Conservation (phyloP, 2,888 invertebrate genomes). For the Galerucella nymphaeae region DNA sequence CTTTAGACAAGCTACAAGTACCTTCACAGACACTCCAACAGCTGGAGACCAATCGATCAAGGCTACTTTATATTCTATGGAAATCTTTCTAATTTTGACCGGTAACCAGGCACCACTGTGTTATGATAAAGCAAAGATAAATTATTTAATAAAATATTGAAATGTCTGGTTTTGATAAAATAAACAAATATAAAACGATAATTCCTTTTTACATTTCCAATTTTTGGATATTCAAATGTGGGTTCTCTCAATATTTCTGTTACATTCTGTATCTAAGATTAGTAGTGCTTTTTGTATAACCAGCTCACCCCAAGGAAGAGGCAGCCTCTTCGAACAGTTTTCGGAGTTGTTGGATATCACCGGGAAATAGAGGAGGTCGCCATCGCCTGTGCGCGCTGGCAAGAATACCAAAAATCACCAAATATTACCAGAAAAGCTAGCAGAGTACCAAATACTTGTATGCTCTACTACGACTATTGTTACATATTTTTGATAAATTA, state of each 20-base stretch:
- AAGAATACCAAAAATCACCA: slow-evolving; percentile 50
- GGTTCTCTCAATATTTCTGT: neutral
- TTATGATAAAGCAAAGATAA: no score
- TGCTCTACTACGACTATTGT: slow-evolving; percentile 12
- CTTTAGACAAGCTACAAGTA: no score
- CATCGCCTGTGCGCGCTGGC: slow-evolving; percentile 82
- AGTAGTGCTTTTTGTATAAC: slow-evolving; percentile 35
- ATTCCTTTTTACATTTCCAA: neutral
- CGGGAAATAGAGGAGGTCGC: slow-evolving; percentile 84
- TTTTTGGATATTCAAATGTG: neutral
- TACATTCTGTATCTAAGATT: slow-evolving; percentile 16
- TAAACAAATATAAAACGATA: neutral
- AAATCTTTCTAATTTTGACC: neutral
- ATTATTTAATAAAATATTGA: no score
- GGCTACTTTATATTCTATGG: neutral
- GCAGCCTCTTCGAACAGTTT: slow-evolving; percentile 82
- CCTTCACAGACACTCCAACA: no score
- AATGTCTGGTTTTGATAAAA: no score
- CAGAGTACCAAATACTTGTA: slow-evolving; percentile 3
- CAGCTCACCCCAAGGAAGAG: slow-evolving; percentile 60
- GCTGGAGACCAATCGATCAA: no score
- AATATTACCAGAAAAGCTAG: slow-evolving; percentile 22
- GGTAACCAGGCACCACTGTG: no score
- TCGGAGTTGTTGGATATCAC: slow-evolving; percentile 81
- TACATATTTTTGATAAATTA: slow-evolving; percentile 5